phyloP scores from a whole-genome alignment of 2,113 vertebrate species.

The Tauraco erythrolophus region DNA sequence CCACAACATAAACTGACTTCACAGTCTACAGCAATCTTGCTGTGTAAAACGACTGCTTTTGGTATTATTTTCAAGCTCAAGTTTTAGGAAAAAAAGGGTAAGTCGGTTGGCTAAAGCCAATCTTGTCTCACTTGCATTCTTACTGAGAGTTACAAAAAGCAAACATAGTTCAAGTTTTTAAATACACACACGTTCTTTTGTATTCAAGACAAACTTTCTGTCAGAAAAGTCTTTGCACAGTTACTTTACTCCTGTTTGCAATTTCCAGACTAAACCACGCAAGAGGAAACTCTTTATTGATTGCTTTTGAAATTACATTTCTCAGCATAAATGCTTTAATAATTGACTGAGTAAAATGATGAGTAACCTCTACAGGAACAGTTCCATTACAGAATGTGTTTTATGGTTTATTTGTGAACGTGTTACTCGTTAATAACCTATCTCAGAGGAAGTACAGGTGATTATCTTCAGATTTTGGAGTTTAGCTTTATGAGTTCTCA shows the following conservation, averaged over 20 bases:
- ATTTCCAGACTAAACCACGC: background rate
- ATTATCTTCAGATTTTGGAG: conserved; percentile 12
- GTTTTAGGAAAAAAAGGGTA: background rate
- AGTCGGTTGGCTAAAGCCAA: background rate
- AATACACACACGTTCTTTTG: background rate
- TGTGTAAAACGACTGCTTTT: background rate
- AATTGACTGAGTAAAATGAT: conserved; percentile 44
- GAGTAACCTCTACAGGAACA: background rate
- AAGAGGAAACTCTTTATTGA: conserved; percentile 19
- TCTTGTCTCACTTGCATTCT: background rate
- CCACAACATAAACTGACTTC: rapidly evolving
- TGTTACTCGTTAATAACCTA: background rate
- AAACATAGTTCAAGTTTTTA: background rate
- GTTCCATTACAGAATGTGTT: background rate
- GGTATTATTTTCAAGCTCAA: background rate
- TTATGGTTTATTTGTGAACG: conserved; percentile 37
- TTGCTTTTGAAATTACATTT: conserved; percentile 49
- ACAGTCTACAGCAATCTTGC: rapidly evolving
- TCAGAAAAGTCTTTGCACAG: background rate
- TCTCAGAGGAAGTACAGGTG: background rate
- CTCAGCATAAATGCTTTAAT: conserved; percentile 43
- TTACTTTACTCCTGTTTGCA: background rate
- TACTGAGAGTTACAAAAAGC: background rate
- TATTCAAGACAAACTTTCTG: background rate
- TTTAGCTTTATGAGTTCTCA: background rate